A percentile compares a stretch with the other conserved stretches of the same genome.
These are phyloP conservation scores for Psephotus haematonotus DNA, from an alignment of 2,113 vertebrate species.

Conservation along the genomic window DNA sequence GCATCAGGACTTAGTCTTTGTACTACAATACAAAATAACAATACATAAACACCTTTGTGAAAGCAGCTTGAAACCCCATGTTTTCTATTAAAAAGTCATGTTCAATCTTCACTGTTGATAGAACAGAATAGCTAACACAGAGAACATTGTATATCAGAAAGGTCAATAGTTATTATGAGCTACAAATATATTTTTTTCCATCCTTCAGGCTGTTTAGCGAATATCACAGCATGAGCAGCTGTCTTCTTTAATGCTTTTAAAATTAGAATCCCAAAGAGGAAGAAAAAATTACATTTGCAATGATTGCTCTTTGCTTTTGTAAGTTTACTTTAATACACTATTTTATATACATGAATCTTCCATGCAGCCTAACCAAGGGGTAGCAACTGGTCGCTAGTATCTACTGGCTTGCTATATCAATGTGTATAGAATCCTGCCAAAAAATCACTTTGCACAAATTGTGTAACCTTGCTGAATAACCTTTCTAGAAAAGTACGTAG, in stretches of 20 bases:
- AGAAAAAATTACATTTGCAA: conserved; percentile 82
- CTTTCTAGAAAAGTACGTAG: background rate
- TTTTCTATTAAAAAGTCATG: conserved; percentile 89
- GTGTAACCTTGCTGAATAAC: conserved; percentile 48
- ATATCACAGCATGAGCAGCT: conserved; percentile 86
- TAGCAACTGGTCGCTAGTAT: conserved; percentile 47
- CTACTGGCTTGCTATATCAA: conserved; percentile 49
- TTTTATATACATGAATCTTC: conserved; percentile 82
- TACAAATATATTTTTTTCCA: conserved; percentile 86
- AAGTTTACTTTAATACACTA: conserved; percentile 84
- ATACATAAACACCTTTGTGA: conserved; percentile 83
- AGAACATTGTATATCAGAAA: conserved; percentile 86
- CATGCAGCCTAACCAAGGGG: conserved; percentile 60
- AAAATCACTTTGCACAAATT: conserved; percentile 59
- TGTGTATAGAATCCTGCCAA: conserved; percentile 51
- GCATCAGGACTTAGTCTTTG: conserved; percentile 78
- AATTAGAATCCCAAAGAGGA: conserved; percentile 85
- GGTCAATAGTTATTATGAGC: conserved; percentile 88
- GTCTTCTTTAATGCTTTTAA: conserved; percentile 87
- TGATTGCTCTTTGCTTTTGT: conserved; percentile 85
- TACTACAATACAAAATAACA: conserved; percentile 81
- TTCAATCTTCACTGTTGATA: conserved; percentile 87
- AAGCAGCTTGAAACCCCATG: conserved; percentile 81
- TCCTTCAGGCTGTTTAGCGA: conserved; percentile 84
- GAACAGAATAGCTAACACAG: conserved; percentile 84